These are phyloP conservation scores for Strigops habroptila DNA, from an alignment of 2,113 vertebrate genomes.

Conservation along the genomic window DNA sequence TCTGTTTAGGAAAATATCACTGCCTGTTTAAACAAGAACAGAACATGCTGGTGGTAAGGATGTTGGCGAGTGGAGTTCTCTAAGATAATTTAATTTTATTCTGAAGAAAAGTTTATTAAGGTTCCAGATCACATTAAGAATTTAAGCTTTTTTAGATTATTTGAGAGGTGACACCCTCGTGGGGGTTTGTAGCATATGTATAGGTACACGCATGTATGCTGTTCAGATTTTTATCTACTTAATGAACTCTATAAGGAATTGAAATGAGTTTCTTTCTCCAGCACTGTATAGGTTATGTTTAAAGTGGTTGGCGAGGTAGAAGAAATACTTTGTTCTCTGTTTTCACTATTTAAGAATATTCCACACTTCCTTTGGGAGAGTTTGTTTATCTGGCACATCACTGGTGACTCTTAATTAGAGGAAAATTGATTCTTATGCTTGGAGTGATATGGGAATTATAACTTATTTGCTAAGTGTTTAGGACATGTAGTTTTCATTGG, in stretches of 20 bases:
- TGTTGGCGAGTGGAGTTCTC: background rate
- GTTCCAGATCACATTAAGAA: background rate
- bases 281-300: background rate
- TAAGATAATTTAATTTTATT: background rate
- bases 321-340: background rate
- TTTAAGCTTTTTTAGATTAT: background rate
- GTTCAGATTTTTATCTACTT: background rate
- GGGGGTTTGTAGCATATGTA: background rate
- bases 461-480: background rate
- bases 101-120: background rate
- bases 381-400: background rate
- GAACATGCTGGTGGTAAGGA: background rate
- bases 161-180: background rate
- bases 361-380: background rate
- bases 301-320: background rate
- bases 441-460: background rate
- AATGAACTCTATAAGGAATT: background rate
- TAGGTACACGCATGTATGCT: background rate
- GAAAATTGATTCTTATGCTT: background rate
- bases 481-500: background rate
- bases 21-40: background rate
- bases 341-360: background rate
- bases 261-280: background rate
- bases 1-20: background rate
- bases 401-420: slow-evolving; percentile 24